Evolutionary conservation across 2,797 vertebrate species (phyloP).

Genomic region (Hephaestus fuliginosus): DNA sequence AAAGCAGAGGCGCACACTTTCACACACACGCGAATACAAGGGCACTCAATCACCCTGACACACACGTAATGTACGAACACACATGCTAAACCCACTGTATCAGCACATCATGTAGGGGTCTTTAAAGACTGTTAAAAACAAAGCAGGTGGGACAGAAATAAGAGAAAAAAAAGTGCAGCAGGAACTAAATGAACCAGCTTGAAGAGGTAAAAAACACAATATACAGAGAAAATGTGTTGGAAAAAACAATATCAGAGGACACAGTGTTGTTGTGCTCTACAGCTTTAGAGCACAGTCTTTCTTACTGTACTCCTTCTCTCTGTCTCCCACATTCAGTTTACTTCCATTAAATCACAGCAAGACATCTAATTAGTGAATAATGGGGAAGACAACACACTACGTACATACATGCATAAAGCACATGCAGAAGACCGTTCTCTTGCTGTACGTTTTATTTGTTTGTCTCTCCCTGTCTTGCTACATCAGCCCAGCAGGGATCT

Average conservation of each 20-base stretch:
- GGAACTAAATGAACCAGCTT: not conserved
- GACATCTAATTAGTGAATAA: not conserved
- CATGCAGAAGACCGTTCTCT: too few relatives aligned
- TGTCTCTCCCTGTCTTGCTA: slow-evolving; percentile 11
- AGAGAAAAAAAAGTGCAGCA: not conserved
- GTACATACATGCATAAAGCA: not conserved
- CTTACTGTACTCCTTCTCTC: not conserved
- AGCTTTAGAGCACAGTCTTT: not conserved
- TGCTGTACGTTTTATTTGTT: slow-evolving; percentile 4
- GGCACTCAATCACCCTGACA: slow-evolving; percentile 27
- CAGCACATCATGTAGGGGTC: slow-evolving; percentile 26
- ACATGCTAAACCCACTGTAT: slow-evolving; percentile 14
- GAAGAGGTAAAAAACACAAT: not conserved
- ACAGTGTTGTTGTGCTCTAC: not conserved
- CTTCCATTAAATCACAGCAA: not conserved
- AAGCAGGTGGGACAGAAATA: not conserved
- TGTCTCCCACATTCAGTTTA: not conserved
- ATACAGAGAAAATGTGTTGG: not conserved
- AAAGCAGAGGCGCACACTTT: slow-evolving; percentile 21
- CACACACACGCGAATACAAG: slow-evolving; percentile 18
- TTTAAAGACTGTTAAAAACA: slow-evolving; percentile 20
- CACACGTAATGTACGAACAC: slow-evolving; percentile 1
- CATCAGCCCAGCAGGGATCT: slow-evolving; percentile 32
- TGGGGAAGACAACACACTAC: not conserved
- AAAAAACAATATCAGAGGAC: not conserved